Evolutionary conservation across 2,888 invertebrate species (phyloP).

Genomic region (Archips xylosteana): DNA sequence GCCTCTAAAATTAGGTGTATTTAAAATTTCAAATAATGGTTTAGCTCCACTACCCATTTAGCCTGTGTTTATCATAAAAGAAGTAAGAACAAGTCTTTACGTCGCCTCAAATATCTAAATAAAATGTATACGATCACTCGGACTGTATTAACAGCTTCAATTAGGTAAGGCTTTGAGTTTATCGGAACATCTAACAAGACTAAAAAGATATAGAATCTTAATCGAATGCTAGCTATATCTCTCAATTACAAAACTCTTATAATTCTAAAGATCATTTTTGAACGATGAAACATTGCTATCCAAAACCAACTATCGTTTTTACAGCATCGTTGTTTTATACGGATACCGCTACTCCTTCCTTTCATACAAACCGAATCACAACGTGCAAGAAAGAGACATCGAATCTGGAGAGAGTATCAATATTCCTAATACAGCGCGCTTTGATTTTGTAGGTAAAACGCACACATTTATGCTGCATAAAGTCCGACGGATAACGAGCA

Average conservation of each 20-base stretch:
- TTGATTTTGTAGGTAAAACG: background rate
- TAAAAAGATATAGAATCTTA: too few relatives aligned
- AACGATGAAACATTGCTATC: constrained; percentile 1
- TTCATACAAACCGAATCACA: background rate
- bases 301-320: background rate
- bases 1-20: too few relatives aligned
- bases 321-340: too few relatives aligned
- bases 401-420: background rate
- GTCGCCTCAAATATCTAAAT: too few relatives aligned
- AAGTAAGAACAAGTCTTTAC: too few relatives aligned
- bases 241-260: background rate
- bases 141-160: constrained; percentile 1
- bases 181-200: constrained; percentile 11
- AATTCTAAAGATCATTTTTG: background rate
- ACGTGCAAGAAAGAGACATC: background rate
- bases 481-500: background rate
- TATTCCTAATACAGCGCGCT: background rate
- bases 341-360: background rate
- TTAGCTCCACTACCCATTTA: too few relatives aligned
- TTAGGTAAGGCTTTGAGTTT: constrained; percentile 17
- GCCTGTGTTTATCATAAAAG: too few relatives aligned
- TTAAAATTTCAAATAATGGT: too few relatives aligned
- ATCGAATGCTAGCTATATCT: background rate
- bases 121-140: too few relatives aligned
- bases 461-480: background rate